A percentile compares a stretch with the other conserved stretches of the same genome.
Evolutionary conservation across 2,113 vertebrate species (phyloP).

Genomic region (Scortum barcoo): DNA sequence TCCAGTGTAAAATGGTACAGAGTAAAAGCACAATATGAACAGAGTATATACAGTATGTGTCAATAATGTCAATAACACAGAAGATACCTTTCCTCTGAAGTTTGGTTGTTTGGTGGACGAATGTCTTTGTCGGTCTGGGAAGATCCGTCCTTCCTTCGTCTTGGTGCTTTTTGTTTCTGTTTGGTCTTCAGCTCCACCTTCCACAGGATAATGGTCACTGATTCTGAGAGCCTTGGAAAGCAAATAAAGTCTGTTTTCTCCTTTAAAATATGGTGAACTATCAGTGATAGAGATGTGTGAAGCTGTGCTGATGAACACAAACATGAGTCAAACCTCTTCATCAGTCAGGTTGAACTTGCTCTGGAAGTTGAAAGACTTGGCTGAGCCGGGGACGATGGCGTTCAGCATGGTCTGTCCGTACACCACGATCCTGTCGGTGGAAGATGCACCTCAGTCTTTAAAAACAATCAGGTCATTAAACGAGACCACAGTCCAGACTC

Average conservation of each 20-base stretch:
- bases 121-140: accelerated
- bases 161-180: not conserved
- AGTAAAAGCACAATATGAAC: not conserved
- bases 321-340: conserved; percentile 11
- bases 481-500: no score
- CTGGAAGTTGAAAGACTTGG: conserved; percentile 84
- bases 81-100: conserved; percentile 29
- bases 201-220: conserved; percentile 84
- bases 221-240: conserved; percentile 67
- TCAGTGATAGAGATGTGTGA: not conserved
- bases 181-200: conserved; percentile 75
- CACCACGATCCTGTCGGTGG: conserved; percentile 83
- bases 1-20: no score
- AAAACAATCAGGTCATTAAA: not conserved
- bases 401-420: conserved; percentile 74
- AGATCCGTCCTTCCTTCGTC: not conserved
- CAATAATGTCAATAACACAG: not conserved
- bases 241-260: not conserved
- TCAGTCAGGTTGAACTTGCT: conserved; percentile 70
- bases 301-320: not conserved
- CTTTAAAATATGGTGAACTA: not conserved
- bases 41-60: no score
- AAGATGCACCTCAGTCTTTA: accelerated
- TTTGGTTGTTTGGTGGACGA: not conserved
- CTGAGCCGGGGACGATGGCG: conserved; percentile 76